phyloP scores from a whole-genome alignment of 2,888 invertebrate species.

The Hipparchia semele region DNA sequence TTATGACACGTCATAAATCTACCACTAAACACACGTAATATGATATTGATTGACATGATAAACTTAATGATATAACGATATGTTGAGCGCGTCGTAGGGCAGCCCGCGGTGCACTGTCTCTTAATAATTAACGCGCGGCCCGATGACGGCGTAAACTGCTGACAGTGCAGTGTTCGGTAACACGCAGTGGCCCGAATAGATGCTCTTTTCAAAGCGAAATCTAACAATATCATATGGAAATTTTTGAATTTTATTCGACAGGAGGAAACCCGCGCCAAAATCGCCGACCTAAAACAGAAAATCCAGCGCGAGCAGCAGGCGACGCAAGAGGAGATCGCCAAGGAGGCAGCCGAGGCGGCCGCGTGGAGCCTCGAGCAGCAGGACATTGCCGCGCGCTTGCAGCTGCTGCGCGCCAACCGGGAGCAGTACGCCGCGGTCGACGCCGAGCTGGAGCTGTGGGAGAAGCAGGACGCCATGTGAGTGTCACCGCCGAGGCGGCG shows the following conservation, averaged over 20 bases:
- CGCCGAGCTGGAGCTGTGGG: slow-evolving; percentile 52
- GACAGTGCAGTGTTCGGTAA: too few relatives aligned
- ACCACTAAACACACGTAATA: too few relatives aligned
- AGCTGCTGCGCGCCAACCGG: slow-evolving; percentile 1
- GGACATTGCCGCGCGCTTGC: slow-evolving; percentile 39
- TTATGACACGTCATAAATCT: too few relatives aligned
- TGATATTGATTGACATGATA: too few relatives aligned
- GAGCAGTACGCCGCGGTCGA: slow-evolving; percentile 34
- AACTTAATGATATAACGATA: too few relatives aligned
- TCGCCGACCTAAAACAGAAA: slow-evolving; percentile 51
- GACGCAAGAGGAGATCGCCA: slow-evolving; percentile 46
- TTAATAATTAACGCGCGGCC: too few relatives aligned
- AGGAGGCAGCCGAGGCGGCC: slow-evolving; percentile 49
- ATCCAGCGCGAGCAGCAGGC: slow-evolving; percentile 52
- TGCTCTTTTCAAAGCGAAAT: too few relatives aligned
- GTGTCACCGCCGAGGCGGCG: background rate
- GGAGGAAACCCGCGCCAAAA: slow-evolving; percentile 59
- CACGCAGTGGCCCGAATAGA: too few relatives aligned
- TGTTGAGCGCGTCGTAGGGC: too few relatives aligned
- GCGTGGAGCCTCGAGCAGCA: slow-evolving; percentile 44
- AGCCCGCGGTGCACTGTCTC: too few relatives aligned
- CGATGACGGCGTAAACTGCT: too few relatives aligned
- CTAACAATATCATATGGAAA: too few relatives aligned
- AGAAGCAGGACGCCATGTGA: slow-evolving; percentile 50
- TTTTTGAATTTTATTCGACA: slow-evolving; percentile 37